These are phyloP conservation scores for Tuta absoluta DNA, from an alignment of 2,888 invertebrate species.

Conservation along the genomic window DNA sequence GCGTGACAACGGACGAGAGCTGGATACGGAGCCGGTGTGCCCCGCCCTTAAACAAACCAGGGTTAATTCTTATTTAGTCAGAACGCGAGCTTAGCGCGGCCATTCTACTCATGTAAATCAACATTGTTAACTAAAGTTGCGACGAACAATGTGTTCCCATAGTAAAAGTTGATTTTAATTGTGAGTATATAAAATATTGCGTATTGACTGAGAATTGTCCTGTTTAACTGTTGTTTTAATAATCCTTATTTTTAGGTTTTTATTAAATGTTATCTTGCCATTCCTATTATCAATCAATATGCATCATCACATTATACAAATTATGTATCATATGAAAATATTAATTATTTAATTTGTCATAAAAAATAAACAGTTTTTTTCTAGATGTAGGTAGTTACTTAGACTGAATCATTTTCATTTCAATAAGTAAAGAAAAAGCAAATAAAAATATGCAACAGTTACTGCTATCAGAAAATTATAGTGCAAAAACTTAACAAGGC, in stretches of 20 bases:
- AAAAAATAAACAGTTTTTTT: background rate
- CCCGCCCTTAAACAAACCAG: no score
- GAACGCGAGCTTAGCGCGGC: no score
- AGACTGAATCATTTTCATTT: slow-evolving; percentile 40
- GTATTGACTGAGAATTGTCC: background rate
- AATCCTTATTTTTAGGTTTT: background rate
- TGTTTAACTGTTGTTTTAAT: slow-evolving; percentile 13
- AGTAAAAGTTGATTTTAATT: no score
- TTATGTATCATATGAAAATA: background rate
- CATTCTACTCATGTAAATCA: no score
- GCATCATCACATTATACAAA: slow-evolving; percentile 7
- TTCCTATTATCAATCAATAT: slow-evolving; percentile 35
- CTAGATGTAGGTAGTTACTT: slow-evolving; percentile 27
- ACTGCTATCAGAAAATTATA: background rate
- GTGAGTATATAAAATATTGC: background rate
- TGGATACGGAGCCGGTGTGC: no score
- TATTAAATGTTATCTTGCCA: slow-evolving; percentile 44
- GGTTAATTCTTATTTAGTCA: no score
- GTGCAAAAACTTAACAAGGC: background rate
- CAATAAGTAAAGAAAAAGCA: slow-evolving; percentile 7
- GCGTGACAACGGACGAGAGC: no score
- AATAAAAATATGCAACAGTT: slow-evolving; percentile 9
- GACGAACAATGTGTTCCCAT: no score
- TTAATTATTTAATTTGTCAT: background rate
- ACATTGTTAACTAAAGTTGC: no score